These are phyloP conservation scores for Megalops atlanticus DNA, from an alignment of 2,113 vertebrate species.

Conservation along the genomic window DNA sequence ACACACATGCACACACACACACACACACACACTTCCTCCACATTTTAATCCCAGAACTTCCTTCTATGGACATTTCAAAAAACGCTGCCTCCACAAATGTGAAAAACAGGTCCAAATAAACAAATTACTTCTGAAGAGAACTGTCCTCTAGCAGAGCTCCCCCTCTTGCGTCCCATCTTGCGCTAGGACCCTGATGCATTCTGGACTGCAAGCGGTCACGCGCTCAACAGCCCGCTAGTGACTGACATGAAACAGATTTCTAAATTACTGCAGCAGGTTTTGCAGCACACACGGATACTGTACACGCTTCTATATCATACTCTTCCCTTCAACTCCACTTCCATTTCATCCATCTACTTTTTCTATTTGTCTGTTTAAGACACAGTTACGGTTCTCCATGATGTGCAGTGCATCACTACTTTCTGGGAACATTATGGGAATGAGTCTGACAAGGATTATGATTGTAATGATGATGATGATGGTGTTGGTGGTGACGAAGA, in stretches of 20 bases:
- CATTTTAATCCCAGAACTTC: no score
- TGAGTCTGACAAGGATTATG: no score
- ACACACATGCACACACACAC: no score
- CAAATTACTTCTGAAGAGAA: background rate
- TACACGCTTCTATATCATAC: background rate
- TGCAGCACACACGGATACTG: background rate
- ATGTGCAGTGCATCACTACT: no score
- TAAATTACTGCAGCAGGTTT: constrained; percentile 61
- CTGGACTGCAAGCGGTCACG: constrained; percentile 46
- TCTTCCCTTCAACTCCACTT: background rate
- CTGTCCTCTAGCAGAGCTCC: constrained; percentile 45
- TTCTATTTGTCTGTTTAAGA: no score
- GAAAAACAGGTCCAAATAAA: background rate
- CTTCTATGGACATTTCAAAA: background rate
- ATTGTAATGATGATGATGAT: no score
- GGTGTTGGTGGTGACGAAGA: no score
- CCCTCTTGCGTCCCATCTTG: background rate
- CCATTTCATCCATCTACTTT: background rate
- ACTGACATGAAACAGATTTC: constrained; percentile 73
- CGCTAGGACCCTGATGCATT: constrained; percentile 49
- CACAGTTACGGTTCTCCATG: no score
- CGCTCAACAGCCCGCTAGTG: constrained; percentile 56
- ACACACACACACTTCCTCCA: no score
- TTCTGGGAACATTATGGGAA: no score
- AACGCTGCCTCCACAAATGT: background rate